Conservation (phyloP, 2,797 vertebrate genomes). For the Rhabdomys pumilio region DNA sequence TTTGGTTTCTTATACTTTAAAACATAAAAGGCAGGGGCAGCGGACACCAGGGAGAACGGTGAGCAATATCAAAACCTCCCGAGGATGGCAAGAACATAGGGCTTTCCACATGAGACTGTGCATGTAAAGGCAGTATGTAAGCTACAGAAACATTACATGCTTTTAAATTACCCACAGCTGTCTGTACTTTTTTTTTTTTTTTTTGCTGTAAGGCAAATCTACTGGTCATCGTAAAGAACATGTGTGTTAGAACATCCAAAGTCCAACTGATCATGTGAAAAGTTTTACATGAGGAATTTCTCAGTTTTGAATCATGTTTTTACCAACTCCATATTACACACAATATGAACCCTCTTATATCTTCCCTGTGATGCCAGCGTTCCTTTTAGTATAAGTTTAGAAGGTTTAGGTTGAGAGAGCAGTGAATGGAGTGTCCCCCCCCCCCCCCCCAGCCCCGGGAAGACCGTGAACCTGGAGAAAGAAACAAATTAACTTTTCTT, state of each 20-base stretch:
- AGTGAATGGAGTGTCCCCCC: accelerated
- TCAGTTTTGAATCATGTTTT: background rate
- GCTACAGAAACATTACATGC: too few species aligned
- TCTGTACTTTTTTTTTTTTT: background rate
- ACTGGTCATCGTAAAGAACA: conserved; percentile 14
- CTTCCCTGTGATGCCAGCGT: background rate
- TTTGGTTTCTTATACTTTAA: conserved; percentile 66
- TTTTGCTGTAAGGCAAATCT: conserved; percentile 34
- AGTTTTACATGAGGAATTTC: background rate
- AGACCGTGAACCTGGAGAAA: background rate
- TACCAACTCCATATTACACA: background rate
- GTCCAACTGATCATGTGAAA: conserved; percentile 42
- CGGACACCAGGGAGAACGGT: background rate
- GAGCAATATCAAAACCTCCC: background rate
- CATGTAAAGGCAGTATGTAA: background rate
- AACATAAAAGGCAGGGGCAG: background rate
- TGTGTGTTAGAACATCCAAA: conserved; percentile 18
- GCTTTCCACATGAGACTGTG: background rate
- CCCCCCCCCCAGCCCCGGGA: background rate
- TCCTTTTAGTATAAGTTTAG: conserved; percentile 60
- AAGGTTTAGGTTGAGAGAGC: background rate
- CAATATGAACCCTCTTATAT: background rate
- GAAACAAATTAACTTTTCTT: background rate
- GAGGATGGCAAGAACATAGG: background rate
- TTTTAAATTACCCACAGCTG: background rate